Evolutionary conservation across 2,888 invertebrate genomes (phyloP).

Genomic region (Netelia virgata): DNA sequence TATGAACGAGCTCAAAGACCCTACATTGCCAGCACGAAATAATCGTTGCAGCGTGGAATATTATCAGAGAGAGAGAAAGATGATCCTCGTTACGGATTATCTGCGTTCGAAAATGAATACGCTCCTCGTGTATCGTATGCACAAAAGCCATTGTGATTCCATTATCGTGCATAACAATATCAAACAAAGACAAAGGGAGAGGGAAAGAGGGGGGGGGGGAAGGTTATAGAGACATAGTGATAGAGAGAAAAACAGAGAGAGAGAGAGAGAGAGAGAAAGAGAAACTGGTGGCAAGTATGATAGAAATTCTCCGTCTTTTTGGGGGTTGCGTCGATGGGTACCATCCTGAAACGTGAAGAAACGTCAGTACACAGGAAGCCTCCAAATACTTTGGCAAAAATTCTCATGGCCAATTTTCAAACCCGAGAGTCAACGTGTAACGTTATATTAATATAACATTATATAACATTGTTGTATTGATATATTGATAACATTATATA

Average conservation of each 20-base stretch:
- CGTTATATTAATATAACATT: too few species aligned
- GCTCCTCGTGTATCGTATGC: conserved; percentile 31
- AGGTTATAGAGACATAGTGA: not conserved
- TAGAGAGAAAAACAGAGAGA: not conserved
- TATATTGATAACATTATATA: too few species aligned
- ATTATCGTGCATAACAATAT: conserved; percentile 28
- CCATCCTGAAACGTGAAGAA: too few species aligned
- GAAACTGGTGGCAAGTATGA: too few species aligned
- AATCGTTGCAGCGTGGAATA: not conserved
- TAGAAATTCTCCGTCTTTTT: too few species aligned
- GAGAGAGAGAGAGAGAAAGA: not conserved
- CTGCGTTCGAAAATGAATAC: conserved; percentile 52
- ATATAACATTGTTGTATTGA: too few species aligned
- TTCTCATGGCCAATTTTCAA: too few species aligned
- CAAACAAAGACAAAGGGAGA: conserved; percentile 5
- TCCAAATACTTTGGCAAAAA: too few species aligned
- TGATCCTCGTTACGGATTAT: conserved; percentile 19
- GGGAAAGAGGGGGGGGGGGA: not conserved
- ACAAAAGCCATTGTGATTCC: conserved; percentile 45
- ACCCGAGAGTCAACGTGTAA: too few species aligned
- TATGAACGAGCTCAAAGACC: not conserved
- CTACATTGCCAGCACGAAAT: not conserved
- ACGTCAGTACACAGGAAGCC: too few species aligned
- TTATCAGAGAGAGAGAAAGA: not conserved
- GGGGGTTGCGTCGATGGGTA: too few species aligned